Evolutionary conservation across 2,797 vertebrate species (phyloP), one percentile per base, ranked within the genome.

Genomic region (Miichthys miiuy): DNA sequence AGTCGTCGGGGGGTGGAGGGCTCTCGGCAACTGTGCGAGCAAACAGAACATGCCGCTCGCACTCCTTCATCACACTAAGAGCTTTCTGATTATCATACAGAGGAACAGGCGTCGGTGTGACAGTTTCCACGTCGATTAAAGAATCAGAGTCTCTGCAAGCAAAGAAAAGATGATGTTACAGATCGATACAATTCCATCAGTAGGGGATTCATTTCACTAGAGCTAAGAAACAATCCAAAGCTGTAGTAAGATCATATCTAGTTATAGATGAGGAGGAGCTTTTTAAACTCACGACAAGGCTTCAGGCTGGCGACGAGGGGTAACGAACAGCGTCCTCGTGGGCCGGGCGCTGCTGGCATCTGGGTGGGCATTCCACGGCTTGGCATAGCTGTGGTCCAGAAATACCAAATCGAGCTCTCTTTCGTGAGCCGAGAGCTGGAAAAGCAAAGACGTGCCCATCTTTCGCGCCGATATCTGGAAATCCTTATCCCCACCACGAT

Each of bases 81-180:
- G 98, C 98, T 89, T 99, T 99, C 79, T 98, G 97, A 87, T 99
- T 98, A 91, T 99, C 98, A 8, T 99, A 99, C 0, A 99, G 95
- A 0, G 97, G 97, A 86, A 96, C 69, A 0, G 97, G 96, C 1
- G 92, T 95, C 0, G 97, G 94, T 0, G 94, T 96, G 80, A 97
- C 94, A 0, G 95, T 96, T 89, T 99, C 98, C 62, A 99, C 97
- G 0, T 99, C 98, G 17, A 99, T 94, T 65, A 96, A 87, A 68
- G 96, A 80, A 0, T 99, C 98, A 0, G 95, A 94, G 68, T 99
- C 98, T 41, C 98, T 99, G 95, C 6, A 83, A 70, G 70, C 21
- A 69, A 71, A 75, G 27, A 51, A 50, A 68, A 80, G 8, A 61
- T 34, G 2, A 48, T 25, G 5, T 72, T 46, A 83, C 2, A 23